Conservation (phyloP, 2,797 vertebrate genomes). For the Otus scops region DNA sequence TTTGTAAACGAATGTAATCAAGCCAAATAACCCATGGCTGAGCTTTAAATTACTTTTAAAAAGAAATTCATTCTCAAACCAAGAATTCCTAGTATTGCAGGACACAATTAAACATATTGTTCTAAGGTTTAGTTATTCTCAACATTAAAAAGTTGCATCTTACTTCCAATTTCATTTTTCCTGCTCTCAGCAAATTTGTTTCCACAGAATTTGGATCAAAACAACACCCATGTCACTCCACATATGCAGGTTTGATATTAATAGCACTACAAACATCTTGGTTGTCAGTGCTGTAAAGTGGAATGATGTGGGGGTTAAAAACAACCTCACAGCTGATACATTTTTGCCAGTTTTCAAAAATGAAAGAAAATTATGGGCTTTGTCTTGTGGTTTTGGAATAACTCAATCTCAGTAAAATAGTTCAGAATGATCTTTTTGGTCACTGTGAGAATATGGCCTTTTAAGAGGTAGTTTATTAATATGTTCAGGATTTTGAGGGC, state of each 20-base stretch:
- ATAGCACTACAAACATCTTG: constrained; percentile 25
- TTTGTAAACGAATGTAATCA: not conserved
- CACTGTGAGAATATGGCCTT: not conserved
- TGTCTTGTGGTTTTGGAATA: not conserved
- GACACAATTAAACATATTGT: not conserved
- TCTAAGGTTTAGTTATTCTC: not conserved
- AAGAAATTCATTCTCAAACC: not conserved
- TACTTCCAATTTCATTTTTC: not conserved
- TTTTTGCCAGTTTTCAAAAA: constrained; percentile 12
- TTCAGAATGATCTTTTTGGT: not conserved
- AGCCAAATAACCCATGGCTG: not conserved
- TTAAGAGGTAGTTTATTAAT: not conserved
- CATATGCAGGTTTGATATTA: constrained; percentile 20
- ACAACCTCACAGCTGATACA: not conserved
- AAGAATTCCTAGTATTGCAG: not conserved
- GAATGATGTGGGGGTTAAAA: not conserved
- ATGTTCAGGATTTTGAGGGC: not conserved
- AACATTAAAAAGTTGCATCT: not conserved
- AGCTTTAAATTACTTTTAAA: not conserved
- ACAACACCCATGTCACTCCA: not conserved
- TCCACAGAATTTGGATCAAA: not conserved
- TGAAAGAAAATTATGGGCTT: not conserved
- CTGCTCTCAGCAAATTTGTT: not conserved
- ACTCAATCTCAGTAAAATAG: not conserved
- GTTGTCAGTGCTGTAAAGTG: not conserved